phyloP scores from a whole-genome alignment of 1,140 invertebrate species.

The Drosophila burlai region DNA sequence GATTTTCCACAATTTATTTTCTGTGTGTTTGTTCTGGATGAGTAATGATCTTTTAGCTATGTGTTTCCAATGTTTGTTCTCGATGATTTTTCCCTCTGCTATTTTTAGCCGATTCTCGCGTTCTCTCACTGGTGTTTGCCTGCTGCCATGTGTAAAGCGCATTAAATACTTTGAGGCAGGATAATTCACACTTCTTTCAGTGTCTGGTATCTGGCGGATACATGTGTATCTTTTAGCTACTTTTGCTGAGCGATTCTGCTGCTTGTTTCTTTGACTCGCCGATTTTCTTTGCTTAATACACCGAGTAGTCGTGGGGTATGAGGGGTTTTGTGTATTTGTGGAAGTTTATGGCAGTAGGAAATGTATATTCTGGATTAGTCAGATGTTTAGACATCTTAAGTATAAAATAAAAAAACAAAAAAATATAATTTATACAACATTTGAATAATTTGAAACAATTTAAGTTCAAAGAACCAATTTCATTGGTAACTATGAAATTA shows the following conservation, averaged over 20 bases:
- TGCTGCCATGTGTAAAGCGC: constrained; percentile 68
- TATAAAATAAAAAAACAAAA: neutral
- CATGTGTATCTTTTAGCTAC: constrained; percentile 57
- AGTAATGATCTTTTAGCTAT: constrained; percentile 65
- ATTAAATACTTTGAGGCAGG: constrained; percentile 82
- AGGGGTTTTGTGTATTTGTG: no score
- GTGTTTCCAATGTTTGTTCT: constrained; percentile 36
- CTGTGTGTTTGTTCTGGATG: constrained; percentile 58
- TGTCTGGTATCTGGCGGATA: constrained; percentile 56
- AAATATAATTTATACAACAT: neutral
- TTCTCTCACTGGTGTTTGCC: constrained; percentile 20
- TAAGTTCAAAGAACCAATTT: neutral
- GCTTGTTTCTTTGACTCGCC: constrained; percentile 31
- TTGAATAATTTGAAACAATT: neutral
- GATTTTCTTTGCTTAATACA: constrained; percentile 24
- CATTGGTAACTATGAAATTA: neutral
- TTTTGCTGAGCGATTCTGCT: constrained; percentile 27
- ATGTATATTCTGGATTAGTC: neutral
- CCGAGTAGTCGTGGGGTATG: neutral
- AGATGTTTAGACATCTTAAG: no score
- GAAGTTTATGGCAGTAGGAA: no score
- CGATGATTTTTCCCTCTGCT: constrained; percentile 18
- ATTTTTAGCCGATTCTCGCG: constrained; percentile 45
- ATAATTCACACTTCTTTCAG: constrained; percentile 72
- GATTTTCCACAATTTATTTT: constrained; percentile 42